These are phyloP conservation scores for Ennomos erosarius DNA, from an alignment of 2,888 invertebrate species.

Conservation along the genomic window DNA sequence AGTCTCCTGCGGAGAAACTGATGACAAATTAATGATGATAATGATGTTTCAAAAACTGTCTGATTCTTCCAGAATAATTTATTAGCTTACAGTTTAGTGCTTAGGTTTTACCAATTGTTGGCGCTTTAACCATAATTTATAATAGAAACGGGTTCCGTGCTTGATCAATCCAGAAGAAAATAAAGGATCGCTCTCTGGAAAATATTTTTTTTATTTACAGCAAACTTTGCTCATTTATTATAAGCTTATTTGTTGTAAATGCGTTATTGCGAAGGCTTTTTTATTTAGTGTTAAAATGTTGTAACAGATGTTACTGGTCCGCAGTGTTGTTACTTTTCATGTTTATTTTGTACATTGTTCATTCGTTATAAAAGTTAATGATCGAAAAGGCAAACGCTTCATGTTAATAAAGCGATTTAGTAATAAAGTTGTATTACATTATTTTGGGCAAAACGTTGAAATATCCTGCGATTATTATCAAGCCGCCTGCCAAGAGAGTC, in stretches of 20 bases:
- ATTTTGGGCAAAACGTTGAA: neutral
- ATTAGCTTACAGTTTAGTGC: neutral
- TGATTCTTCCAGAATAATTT: constrained; percentile 1
- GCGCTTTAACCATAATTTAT: constrained; percentile 53
- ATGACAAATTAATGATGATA: no score
- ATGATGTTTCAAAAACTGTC: neutral
- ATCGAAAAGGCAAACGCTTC: constrained; percentile 10
- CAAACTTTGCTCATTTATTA: constrained; percentile 61
- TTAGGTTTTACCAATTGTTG: constrained; percentile 31
- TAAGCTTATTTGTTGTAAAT: constrained; percentile 64
- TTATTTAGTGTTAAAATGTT: constrained; percentile 46
- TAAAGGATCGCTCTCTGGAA: constrained; percentile 44
- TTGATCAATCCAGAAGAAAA: constrained; percentile 59
- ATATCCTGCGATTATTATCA: no score
- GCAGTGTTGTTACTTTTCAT: constrained; percentile 21
- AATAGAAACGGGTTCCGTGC: constrained; percentile 49
- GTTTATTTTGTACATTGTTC: constrained; percentile 22
- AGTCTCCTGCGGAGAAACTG: no score
- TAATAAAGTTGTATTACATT: constrained; percentile 18
- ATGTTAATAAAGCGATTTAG: constrained; percentile 24
- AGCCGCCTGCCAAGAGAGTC: no score
- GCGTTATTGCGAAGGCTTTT: constrained; percentile 57
- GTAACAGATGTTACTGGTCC: constrained; percentile 42
- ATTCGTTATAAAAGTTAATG: constrained; percentile 17
- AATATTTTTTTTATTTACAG: constrained; percentile 32